Base-by-base conservation (phyloP, 2,113 vertebrate species). In the Manacus vitellinus region DNA sequence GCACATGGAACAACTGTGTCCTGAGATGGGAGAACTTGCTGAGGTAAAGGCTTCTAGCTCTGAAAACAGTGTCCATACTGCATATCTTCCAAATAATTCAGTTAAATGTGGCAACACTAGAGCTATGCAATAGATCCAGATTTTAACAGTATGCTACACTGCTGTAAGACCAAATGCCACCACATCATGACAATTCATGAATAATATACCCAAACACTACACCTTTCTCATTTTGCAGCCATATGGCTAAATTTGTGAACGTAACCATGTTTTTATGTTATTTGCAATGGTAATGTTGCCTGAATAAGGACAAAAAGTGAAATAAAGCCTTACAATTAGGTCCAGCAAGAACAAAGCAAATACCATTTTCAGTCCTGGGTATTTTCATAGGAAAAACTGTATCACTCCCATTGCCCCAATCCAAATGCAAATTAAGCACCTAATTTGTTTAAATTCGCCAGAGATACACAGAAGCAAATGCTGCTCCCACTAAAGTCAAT, bases 391-490 rank as follows among this genome's bases (percentile, higher is more conserved):
- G 59, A 85, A 93, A 47, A 74, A 80, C 2, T n/a, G 80, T 82
- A 95, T 77, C 72, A 37, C 43, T 95, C 92, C 82, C 92, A 70
- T 44, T 90, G 58, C 30, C 22, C 39, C 56, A n/a, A n/a, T 96
- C 23, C 43, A 85, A 92, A 93, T 86, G 75, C 28, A 93, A 94
- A 96, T 92, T 66, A 90, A 90, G 67, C 14, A 90, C 9, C 79
- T 67, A 8, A 77, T 93, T 88, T 93, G 35, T 95, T 96, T 85
- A 90, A 90, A 93, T 94, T 94, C 93, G 51, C 59, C 22, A 67
- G 61, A 93, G 74, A 93, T 51, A 37, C 30, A 89, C 9, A 75
- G 51, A 87, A 83, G 18, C 5, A 88, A 93, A 70, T 63, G 33
- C 27, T 93, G 58, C 59, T 80, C 51, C 62, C 37, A 44, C 46